A percentile compares a stretch with the other conserved stretches of the same genome.
These are phyloP conservation scores for Leistus spinibarbis DNA, from an alignment of 2,888 invertebrate genomes.

Conservation along the genomic window DNA sequence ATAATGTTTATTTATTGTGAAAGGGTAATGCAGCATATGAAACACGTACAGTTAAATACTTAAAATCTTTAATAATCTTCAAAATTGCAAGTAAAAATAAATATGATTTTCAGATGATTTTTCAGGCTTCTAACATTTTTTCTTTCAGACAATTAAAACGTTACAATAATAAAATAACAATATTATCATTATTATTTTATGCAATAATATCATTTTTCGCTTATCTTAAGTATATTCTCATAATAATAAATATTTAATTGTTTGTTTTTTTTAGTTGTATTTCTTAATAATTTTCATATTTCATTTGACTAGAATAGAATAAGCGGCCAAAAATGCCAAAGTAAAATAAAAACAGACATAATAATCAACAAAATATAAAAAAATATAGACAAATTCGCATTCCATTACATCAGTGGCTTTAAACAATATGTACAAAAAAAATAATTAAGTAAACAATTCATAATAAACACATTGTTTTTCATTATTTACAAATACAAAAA, in stretches of 20 bases:
- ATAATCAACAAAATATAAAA: not conserved
- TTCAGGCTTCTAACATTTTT: not conserved
- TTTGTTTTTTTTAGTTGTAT: not conserved
- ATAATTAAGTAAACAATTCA: not conserved
- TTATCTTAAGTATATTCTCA: not conserved
- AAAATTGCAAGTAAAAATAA: not conserved
- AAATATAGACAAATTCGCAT: not conserved
- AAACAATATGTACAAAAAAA: not conserved
- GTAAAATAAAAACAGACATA: not conserved
- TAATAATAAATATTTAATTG: too few relatives aligned
- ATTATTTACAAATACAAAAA: not conserved
- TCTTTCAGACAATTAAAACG: not conserved
- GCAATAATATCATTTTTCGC: not conserved
- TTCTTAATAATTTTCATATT: not conserved
- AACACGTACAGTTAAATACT: not conserved
- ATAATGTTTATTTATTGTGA: too few relatives aligned
- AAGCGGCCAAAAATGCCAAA: not conserved
- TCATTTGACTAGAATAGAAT: not conserved
- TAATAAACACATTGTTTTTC: not conserved
- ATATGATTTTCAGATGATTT: not conserved
- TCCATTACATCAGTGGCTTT: not conserved
- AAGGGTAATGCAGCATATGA: not conserved
- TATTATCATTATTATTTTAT: not conserved
- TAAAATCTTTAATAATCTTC: not conserved
- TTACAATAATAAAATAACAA: not conserved